phyloP scores from a whole-genome alignment of 2,797 vertebrate genomes.

The Urophycis tenuis region DNA sequence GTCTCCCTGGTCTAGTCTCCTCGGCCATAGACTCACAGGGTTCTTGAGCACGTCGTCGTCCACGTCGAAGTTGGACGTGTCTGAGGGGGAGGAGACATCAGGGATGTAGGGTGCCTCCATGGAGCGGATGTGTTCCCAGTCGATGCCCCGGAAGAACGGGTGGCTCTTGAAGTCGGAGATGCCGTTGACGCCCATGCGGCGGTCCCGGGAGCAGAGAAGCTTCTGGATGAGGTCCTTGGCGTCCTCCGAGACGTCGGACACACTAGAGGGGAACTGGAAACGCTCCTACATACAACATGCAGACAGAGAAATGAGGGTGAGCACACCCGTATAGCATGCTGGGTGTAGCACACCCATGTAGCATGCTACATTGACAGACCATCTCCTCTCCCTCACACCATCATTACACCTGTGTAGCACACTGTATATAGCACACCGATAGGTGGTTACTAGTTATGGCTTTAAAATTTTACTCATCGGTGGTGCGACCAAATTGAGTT shows the following conservation, averaged over 20 bases:
- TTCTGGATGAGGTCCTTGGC: constrained; percentile 93
- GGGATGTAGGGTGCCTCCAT: constrained; percentile 92
- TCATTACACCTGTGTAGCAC: too few species aligned
- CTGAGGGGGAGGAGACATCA: constrained; percentile 93
- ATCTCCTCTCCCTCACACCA: too few species aligned
- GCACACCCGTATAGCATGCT: background rate
- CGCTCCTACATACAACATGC: constrained; percentile 79
- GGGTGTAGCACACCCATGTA: background rate
- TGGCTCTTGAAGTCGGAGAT: constrained; percentile 91
- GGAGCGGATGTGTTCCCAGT: constrained; percentile 90
- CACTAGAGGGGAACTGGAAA: constrained; percentile 91
- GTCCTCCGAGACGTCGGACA: constrained; percentile 86
- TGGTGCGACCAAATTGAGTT: too few species aligned
- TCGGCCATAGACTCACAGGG: constrained; percentile 70
- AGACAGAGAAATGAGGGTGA: background rate
- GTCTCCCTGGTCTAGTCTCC: background rate
- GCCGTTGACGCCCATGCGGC: constrained; percentile 84
- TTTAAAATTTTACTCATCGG: too few species aligned
- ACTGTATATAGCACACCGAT: too few species aligned
- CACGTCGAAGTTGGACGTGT: constrained; percentile 97
- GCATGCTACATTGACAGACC: too few species aligned
- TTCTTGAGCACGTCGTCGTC: constrained; percentile 93
- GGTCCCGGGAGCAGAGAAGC: constrained; percentile 87
- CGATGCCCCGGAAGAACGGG: constrained; percentile 83
- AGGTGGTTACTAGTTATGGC: too few species aligned